phyloP scores from a whole-genome alignment of 2,113 vertebrate species.

The Phylloscopus trochilus region DNA sequence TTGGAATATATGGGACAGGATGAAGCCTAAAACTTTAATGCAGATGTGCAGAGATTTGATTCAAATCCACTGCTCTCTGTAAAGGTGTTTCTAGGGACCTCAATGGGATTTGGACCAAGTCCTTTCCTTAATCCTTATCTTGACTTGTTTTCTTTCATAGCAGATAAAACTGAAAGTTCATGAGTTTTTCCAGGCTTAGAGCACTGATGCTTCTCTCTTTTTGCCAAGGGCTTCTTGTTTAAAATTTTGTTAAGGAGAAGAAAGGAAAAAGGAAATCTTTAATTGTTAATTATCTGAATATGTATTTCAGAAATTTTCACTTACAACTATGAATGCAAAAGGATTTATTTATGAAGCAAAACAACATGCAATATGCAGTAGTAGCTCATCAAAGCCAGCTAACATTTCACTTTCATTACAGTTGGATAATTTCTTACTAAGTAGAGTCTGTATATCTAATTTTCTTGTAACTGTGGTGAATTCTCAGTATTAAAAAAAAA shows the following conservation, averaged over 20 bases:
- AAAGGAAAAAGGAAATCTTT: background rate
- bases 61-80: background rate
- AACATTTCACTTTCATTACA: conserved; percentile 33
- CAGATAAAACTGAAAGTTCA: background rate
- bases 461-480: background rate
- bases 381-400: conserved; percentile 32
- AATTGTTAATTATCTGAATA: conserved; percentile 54
- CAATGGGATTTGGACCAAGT: background rate
- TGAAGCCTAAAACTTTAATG: background rate
- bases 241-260: background rate
- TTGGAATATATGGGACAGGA: background rate
- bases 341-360: conserved; percentile 60
- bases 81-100: background rate
- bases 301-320: conserved; percentile 30
- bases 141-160: background rate
- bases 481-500: background rate
- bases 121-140: background rate
- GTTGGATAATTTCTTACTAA: conserved; percentile 28
- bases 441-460: background rate
- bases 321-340: conserved; percentile 28
- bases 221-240: background rate
- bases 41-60: background rate
- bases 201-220: background rate
- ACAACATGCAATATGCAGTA: conserved; percentile 33
- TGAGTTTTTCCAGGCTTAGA: background rate